A percentile compares a stretch with the other conserved stretches of the same genome.
These are phyloP conservation scores for Antidorcas marsupialis DNA, from an alignment of 2,113 vertebrate species.

Conservation along the genomic window DNA sequence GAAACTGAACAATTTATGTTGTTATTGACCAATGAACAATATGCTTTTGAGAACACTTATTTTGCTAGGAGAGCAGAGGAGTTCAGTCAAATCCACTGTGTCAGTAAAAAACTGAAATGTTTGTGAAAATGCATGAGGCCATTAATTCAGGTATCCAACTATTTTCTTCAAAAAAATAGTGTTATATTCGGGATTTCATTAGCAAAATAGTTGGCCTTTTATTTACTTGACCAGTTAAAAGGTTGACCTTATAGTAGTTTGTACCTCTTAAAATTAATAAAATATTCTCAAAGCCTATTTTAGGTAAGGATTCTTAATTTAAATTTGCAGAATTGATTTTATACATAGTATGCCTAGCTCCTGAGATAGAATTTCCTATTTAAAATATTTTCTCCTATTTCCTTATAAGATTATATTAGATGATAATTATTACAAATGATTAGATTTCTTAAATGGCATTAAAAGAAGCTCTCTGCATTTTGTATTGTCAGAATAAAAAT, in stretches of 20 bases:
- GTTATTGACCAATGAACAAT: constrained; percentile 45
- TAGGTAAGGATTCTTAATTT: background rate
- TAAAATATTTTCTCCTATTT: background rate
- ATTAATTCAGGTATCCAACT: constrained; percentile 19
- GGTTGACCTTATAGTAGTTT: background rate
- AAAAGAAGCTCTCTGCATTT: background rate
- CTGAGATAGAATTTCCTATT: background rate
- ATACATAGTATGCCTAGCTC: background rate
- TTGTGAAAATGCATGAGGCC: background rate
- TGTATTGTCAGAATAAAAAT: background rate
- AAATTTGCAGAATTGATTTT: background rate
- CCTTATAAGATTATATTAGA: background rate
- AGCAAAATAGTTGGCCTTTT: background rate
- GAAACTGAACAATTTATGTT: constrained; percentile 35
- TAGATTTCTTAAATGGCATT: background rate
- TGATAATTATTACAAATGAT: constrained; percentile 3
- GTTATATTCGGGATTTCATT: background rate
- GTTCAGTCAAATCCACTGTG: background rate
- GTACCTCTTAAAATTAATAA: background rate
- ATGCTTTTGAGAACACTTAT: constrained; percentile 48
- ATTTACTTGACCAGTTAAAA: constrained; percentile 8
- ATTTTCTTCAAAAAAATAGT: background rate
- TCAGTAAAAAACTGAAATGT: background rate
- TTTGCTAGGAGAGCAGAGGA: constrained; percentile 44
- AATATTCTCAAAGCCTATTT: background rate